These are phyloP conservation scores for Aratinga solstitialis DNA, from an alignment of 2,797 vertebrate species.

Conservation along the genomic window DNA sequence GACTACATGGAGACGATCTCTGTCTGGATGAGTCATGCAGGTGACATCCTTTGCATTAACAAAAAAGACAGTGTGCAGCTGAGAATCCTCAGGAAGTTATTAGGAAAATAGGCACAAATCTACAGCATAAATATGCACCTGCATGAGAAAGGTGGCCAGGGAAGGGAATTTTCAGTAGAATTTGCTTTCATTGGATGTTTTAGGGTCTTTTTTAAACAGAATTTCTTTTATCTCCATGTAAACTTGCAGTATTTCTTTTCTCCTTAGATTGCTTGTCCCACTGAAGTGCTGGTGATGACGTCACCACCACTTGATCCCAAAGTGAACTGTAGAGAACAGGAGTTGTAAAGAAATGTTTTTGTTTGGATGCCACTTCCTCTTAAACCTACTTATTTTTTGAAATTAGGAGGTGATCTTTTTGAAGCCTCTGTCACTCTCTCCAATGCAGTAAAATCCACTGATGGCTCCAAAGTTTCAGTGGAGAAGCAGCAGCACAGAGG, in stretches of 20 bases:
- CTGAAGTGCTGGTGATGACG: not conserved
- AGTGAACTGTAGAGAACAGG: not conserved
- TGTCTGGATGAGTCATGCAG: not conserved
- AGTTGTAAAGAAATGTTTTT: not conserved
- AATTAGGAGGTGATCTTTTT: not conserved
- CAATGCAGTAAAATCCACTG: not conserved
- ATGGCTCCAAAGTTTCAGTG: not conserved
- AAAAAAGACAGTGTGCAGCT: not conserved
- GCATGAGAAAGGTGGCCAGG: not conserved
- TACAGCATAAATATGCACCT: not conserved
- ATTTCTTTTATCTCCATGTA: not conserved
- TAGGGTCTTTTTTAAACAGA: fast-evolving
- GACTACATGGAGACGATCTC: not conserved
- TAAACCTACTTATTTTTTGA: not conserved
- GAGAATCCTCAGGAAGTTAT: not conserved
- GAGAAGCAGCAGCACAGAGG: not conserved
- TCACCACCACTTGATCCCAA: not conserved
- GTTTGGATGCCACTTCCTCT: not conserved
- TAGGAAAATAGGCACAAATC: not conserved
- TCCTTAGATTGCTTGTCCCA: not conserved
- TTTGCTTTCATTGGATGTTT: not conserved
- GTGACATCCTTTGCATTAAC: not conserved
- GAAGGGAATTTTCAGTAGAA: not conserved
- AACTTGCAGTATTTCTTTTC: not conserved
- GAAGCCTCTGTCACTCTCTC: not conserved